Evolutionary conservation across 2,113 vertebrate genomes (phyloP), one percentile per base, ranked within the genome.

Genomic region (Entosphenus tridentatus): DNA sequence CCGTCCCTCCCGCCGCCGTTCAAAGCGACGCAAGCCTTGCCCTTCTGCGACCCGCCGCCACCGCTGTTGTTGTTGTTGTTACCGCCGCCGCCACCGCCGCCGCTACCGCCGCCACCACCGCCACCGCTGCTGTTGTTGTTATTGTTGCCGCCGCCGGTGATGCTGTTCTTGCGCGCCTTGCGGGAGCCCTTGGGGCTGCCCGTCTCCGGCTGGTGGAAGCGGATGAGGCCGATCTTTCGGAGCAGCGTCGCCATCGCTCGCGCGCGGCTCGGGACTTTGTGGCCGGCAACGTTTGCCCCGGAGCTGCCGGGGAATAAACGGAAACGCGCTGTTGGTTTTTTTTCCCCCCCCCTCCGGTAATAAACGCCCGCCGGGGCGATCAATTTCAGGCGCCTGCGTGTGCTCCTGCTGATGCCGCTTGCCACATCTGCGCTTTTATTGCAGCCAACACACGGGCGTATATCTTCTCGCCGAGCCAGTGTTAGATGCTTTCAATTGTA

Each of bases 161-260:
- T 39, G 39, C 39, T 39, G 73, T 87, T 83, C 72, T 87, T 86
- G 77, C 80, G 84, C 62, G 85, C 83, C 75, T 93, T 85, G 70
- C 87, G 80, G 54, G 88, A 88, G 75, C 86, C 88, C 76, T 69
- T 72, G 8, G 62, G 74, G 55, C 77, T 74, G 75, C 78, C 89
- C 12, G 89, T 95, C 82, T 96, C 91, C 74, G 89, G 82, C 79
- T 88, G 87, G 82, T 95, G 88, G 76, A 95, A 85, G 70, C 89
- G 89, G 77, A 96, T 95, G 71, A 96, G 83, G 77, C 91, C 91
- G 79, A 95, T 95, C 77, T 96, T 92, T 73, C 91, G 87, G 78
- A 95, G 86, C 80, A 95, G 80, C 74, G 88, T 96, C 77, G 91
- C 91, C 91, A 96, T 96, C 77, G 78, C 62, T 39, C 39, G 39